Evolutionary conservation across 2,888 invertebrate genomes (phyloP), one percentile per base, ranked within the genome.

Genomic region (Dolichomitus sp.): DNA sequence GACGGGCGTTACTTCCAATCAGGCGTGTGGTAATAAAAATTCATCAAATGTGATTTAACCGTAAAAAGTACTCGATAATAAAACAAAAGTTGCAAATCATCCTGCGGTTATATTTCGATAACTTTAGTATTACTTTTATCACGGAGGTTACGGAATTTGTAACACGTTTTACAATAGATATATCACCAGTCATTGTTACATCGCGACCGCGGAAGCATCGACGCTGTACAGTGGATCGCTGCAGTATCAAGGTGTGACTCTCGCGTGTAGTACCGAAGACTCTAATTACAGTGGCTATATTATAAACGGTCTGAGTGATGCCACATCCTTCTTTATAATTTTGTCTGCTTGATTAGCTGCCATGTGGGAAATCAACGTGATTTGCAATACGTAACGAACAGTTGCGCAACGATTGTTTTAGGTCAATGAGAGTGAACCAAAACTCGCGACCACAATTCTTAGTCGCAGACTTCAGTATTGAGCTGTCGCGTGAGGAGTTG

Each of bases 211-310:
- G 63, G 76, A 57, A 72, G 69, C 37, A 79, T 78, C 80, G 85
- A 87, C 86, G 87, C 86, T 66, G 85, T 80, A 72, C 85, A 87
- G 86, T 87, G 88, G 88, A 89, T 88, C 88, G 87, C 85, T 84
- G 83, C 52, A 79, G 69, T 59, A 72, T 81, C 80, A 45, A 68
- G 45, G 42, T 23, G 48, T 37, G 7, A 65, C 23, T 17, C 4
- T 42, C 23, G 40, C 27, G 12, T 23, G 23, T n/a, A 52, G n/a
- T 9, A 63, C 23, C 42, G 52, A 9, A 37, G 27, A 54, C 7
- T 40, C n/a, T 37, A 23, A 54, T 69, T 23, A 40, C 33, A 59
- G 40, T 37, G 19, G 14, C 33, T 69, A 33, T n/a, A 7, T 30
- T n/a, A 37, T 23, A 52, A 40, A 69, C 33, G 7, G 37, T 4